phyloP scores from a whole-genome alignment of 2,797 vertebrate genomes.

The Onychomys arenicola region DNA sequence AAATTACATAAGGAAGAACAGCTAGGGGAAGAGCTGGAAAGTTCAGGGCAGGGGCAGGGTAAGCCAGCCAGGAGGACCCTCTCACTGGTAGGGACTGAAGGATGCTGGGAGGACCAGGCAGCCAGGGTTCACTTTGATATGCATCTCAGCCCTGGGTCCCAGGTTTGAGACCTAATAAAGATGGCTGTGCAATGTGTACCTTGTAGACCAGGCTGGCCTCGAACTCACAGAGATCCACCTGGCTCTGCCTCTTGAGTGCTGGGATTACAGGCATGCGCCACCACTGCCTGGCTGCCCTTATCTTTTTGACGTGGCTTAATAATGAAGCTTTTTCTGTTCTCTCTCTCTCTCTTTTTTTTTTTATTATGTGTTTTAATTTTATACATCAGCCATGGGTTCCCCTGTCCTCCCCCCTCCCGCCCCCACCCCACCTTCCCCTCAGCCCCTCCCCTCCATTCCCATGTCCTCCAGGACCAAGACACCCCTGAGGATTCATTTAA shows the following conservation, averaged over 20 bases:
- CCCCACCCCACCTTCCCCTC: too few species aligned
- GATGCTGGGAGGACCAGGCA: neutral
- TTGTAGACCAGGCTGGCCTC: too few species aligned
- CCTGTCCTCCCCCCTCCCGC: too few species aligned
- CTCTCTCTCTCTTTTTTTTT: too few species aligned
- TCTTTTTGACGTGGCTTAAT: slow-evolving; percentile 22
- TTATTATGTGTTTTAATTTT: too few species aligned
- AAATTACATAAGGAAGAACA: neutral
- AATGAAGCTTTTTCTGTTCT: neutral
- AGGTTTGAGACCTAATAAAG: neutral
- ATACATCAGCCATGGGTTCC: too few species aligned
- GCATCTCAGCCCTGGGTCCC: neutral
- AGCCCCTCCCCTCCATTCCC: too few species aligned
- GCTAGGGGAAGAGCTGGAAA: neutral
- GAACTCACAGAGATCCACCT: too few species aligned
- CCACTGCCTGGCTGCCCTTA: neutral
- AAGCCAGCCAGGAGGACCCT: neutral
- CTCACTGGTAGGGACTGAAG: neutral
- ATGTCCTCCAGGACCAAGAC: too few species aligned
- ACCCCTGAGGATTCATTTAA: too few species aligned
- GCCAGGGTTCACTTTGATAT: neutral
- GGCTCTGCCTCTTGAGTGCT: too few species aligned
- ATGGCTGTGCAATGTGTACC: neutral
- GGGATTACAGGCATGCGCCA: too few species aligned
- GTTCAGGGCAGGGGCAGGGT: neutral